phyloP scores from a whole-genome alignment of 2,888 invertebrate species.

The Cephus spinipes region DNA sequence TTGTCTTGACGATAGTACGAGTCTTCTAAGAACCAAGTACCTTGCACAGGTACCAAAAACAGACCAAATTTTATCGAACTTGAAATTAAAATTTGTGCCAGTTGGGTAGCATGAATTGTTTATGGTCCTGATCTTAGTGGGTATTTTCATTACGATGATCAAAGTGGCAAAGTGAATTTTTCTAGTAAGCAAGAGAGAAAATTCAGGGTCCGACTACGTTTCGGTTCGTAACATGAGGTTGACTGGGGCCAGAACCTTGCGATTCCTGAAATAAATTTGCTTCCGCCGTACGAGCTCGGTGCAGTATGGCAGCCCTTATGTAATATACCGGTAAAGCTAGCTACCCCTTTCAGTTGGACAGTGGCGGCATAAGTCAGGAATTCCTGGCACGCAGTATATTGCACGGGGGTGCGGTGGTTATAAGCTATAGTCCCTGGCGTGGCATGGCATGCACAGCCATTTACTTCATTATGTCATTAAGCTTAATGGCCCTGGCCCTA shows the following conservation, averaged over 20 bases:
- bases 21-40: background rate
- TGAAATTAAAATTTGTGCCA: background rate
- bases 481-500: constrained; percentile 66
- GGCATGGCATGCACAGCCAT: constrained; percentile 65
- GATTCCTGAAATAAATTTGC: constrained; percentile 39
- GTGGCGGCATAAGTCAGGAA: constrained; percentile 63
- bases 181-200: background rate
- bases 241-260: background rate
- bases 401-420: constrained; percentile 59
- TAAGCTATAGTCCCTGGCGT: constrained; percentile 62
- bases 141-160: background rate
- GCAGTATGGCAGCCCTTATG: constrained; percentile 17
- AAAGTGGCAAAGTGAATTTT: background rate
- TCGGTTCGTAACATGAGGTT: background rate
- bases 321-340: constrained; percentile 45
- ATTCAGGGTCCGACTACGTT: background rate
- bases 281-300: constrained; percentile 31
- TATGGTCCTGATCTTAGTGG: background rate
- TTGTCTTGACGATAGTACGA: constrained; percentile 2
- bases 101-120: background rate
- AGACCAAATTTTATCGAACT: background rate
- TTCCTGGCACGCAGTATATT: constrained; percentile 66
- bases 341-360: constrained; percentile 51
- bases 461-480: constrained; percentile 68
- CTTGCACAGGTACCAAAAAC: background rate